Percentiles rank a stretch among this genome's conserved stretches.
Conservation (phyloP, 2,797 vertebrate species). For the Pogoniulus pusillus region DNA sequence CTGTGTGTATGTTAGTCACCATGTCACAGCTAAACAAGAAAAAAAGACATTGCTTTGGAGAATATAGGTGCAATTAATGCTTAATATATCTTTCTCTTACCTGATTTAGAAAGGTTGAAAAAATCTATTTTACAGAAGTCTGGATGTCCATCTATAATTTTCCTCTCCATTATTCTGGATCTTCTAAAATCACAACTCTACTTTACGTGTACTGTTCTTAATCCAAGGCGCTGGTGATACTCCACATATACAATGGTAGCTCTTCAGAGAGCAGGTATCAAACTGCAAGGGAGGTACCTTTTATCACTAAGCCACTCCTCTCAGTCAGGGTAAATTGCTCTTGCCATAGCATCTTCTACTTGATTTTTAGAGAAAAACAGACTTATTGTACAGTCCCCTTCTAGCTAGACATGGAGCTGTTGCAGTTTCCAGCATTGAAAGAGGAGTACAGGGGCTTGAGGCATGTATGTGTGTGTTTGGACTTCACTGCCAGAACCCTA, state of each 20-base stretch:
- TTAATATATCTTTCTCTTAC: slow-evolving; percentile 51
- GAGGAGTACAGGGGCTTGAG: not conserved
- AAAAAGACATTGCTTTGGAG: not conserved
- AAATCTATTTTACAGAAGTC: slow-evolving; percentile 10
- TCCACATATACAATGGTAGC: not conserved
- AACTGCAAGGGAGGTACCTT: not conserved
- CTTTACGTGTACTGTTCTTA: not conserved
- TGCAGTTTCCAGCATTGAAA: not conserved
- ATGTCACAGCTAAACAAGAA: not conserved
- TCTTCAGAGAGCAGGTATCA: not conserved
- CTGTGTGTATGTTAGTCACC: not conserved
- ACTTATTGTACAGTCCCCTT: not conserved
- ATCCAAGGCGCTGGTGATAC: not conserved
- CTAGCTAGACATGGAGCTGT: not conserved
- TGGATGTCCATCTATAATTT: not conserved
- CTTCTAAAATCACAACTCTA: not conserved
- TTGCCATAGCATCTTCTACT: not conserved
- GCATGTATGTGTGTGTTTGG: not conserved
- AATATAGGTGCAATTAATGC: not conserved
- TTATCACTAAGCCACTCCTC: slow-evolving; percentile 47
- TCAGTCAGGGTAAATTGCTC: not conserved
- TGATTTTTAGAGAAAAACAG: not conserved
- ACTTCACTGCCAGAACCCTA: not conserved
- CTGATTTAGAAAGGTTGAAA: slow-evolving; percentile 45
- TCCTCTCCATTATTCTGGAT: slow-evolving; percentile 18